These are phyloP conservation scores for Sphaerodactylus townsendi DNA, from an alignment of 2,113 vertebrate genomes.

Conservation along the genomic window DNA sequence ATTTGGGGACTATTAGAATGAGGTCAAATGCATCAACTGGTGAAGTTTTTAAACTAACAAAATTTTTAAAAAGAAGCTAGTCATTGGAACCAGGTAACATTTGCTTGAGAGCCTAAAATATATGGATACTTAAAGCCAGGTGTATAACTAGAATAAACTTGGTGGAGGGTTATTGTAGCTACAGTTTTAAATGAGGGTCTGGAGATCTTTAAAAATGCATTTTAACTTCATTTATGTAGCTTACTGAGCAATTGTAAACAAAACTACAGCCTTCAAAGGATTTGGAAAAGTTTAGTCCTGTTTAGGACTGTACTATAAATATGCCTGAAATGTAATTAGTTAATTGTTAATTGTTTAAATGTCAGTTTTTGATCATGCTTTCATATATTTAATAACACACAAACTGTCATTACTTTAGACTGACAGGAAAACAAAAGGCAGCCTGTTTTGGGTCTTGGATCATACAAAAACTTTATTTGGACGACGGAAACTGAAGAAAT, in stretches of 20 bases:
- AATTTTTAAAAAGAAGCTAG: neutral
- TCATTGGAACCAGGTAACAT: neutral
- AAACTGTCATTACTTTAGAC: constrained; percentile 75
- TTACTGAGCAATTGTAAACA: too few species aligned
- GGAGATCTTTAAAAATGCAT: neutral
- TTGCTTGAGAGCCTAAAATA: neutral
- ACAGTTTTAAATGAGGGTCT: neutral
- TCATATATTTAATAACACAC: constrained; percentile 10
- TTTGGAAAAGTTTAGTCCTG: too few species aligned
- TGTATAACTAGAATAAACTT: neutral
- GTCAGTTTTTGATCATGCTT: neutral
- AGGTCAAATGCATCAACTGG: neutral
- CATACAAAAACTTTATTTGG: constrained; percentile 91
- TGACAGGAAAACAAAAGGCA: constrained; percentile 86
- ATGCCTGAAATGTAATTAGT: neutral
- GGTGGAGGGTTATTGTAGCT: neutral
- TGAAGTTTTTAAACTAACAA: neutral
- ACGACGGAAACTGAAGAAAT: constrained; percentile 88
- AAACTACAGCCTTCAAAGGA: too few species aligned
- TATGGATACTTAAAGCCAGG: neutral
- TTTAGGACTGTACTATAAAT: neutral
- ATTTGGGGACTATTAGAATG: neutral
- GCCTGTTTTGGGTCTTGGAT: constrained; percentile 94
- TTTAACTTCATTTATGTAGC: neutral
- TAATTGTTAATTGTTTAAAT: neutral